Conservation (phyloP, 2,888 invertebrate genomes). For the Drosophila suboccidentalis region DNA sequence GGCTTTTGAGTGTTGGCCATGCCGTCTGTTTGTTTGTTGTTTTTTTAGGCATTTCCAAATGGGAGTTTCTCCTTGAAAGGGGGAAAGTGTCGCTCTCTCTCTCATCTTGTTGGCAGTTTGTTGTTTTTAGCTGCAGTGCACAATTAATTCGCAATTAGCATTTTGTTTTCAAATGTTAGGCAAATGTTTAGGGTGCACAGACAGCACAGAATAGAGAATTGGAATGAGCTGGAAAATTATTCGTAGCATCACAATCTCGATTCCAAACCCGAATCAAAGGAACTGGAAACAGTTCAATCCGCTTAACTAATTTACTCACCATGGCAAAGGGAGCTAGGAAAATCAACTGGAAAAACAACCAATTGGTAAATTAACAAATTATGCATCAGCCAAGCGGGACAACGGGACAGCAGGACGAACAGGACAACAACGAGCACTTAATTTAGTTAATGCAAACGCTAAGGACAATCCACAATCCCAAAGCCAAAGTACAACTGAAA, state of each 20-base stretch:
- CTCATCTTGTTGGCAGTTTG: slow-evolving; percentile 50
- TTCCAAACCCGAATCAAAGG: slow-evolving; percentile 1
- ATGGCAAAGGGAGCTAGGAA: slow-evolving; percentile 55
- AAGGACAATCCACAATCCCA: slow-evolving; percentile 48
- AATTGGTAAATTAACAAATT: slow-evolving; percentile 78
- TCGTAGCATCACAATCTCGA: slow-evolving; percentile 1
- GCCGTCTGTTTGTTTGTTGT: slow-evolving; percentile 66
- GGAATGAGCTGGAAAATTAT: background rate
- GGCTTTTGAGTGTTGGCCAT: slow-evolving; percentile 51
- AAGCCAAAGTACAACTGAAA: slow-evolving; percentile 7
- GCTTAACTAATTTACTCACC: slow-evolving; percentile 73
- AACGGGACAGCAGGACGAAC: slow-evolving; percentile 18
- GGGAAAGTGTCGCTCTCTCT: slow-evolving; percentile 11
- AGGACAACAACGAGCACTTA: slow-evolving; percentile 64
- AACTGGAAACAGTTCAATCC: slow-evolving; percentile 48
- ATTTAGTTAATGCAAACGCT: slow-evolving; percentile 74
- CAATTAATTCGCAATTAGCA: slow-evolving; percentile 80
- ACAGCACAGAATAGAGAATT: background rate
- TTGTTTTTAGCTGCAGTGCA: slow-evolving; percentile 76
- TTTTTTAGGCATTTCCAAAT: slow-evolving; percentile 56
- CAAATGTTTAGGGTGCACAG: slow-evolving; percentile 47
- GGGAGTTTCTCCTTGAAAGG: background rate
- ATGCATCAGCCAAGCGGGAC: slow-evolving; percentile 57
- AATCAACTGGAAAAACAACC: slow-evolving; percentile 32
- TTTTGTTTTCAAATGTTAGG: slow-evolving; percentile 60